A percentile compares a stretch with the other conserved stretches of the same genome.
phyloP scores from a whole-genome alignment of 2,888 invertebrate species.

The Atrina japonica region DNA sequence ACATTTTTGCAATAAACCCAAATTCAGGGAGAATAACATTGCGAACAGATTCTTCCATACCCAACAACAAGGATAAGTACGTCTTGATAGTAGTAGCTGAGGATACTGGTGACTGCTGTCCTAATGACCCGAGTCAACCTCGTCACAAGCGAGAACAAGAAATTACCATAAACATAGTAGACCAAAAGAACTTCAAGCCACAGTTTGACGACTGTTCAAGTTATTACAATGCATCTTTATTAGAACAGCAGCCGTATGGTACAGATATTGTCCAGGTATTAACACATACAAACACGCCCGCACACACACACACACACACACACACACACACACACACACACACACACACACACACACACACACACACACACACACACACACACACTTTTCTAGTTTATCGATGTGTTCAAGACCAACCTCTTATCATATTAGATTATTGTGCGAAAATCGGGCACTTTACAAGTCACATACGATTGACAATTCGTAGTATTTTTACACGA shows the following conservation, averaged over 20 bases:
- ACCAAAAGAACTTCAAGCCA: constrained; percentile 93
- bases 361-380: too few species aligned
- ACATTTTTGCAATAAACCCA: constrained; percentile 72
- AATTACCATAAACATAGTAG: constrained; percentile 97
- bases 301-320: too few species aligned
- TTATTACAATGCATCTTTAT: constrained; percentile 8
- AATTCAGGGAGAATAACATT: constrained; percentile 75
- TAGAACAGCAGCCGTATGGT: constrained; percentile 47
- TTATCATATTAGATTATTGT: too few species aligned
- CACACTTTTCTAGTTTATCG: too few species aligned
- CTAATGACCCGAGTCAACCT: constrained; percentile 83
- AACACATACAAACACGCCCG: too few species aligned
- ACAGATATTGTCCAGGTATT: constrained; percentile 54
- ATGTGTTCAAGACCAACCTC: too few species aligned
- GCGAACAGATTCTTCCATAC: constrained; percentile 36
- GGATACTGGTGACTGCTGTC: constrained; percentile 98
- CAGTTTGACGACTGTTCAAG: constrained; percentile 34
- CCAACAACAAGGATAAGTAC: constrained; percentile 84
- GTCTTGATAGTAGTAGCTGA: constrained; percentile 97
- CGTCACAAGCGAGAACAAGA: constrained; percentile 96
- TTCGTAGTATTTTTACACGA: too few species aligned
- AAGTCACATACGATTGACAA: too few species aligned
- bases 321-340: too few species aligned
- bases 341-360: too few species aligned
- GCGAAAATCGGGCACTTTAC: too few species aligned